A percentile compares a stretch with the other conserved stretches of the same genome.
Conservation (phyloP, 2,797 vertebrate species). For the Scomberomorus guttatus region DNA sequence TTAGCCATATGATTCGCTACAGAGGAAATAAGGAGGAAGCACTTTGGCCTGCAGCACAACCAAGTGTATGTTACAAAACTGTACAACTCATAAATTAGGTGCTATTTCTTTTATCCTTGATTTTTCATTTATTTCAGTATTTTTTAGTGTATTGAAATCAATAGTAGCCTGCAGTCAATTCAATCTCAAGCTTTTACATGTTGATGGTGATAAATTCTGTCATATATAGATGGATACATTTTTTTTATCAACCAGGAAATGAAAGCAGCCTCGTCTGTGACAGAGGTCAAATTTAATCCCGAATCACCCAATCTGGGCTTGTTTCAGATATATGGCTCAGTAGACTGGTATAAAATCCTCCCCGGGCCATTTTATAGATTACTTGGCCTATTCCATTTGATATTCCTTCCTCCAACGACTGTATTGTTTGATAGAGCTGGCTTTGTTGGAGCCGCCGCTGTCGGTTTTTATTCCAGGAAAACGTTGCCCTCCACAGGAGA, state of each 20-base stretch:
- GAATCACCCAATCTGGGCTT: constrained; percentile 41
- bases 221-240: constrained; percentile 41
- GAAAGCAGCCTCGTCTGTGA: constrained; percentile 34
- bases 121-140: constrained; percentile 26
- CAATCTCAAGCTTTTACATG: constrained; percentile 28
- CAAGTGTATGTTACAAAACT: background rate
- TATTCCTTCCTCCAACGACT: constrained; percentile 23
- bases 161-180: constrained; percentile 9
- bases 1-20: constrained; percentile 1
- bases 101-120: background rate
- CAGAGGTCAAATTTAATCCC: constrained; percentile 72
- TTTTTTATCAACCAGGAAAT: constrained; percentile 62
- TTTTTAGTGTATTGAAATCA: constrained; percentile 46
- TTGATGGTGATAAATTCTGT: constrained; percentile 52
- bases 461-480: constrained; percentile 31
- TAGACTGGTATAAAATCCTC: constrained; percentile 43
- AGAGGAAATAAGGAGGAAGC: background rate
- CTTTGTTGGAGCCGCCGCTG: constrained; percentile 17
- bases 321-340: constrained; percentile 56
- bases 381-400: constrained; percentile 49
- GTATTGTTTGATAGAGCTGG: constrained; percentile 47
- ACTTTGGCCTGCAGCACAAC: background rate
- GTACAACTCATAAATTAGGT: background rate
- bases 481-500: constrained; percentile 81
- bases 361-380: constrained; percentile 68